Evolutionary conservation across 2,113 vertebrate species (phyloP).

Genomic region (Antennarius striatus): DNA sequence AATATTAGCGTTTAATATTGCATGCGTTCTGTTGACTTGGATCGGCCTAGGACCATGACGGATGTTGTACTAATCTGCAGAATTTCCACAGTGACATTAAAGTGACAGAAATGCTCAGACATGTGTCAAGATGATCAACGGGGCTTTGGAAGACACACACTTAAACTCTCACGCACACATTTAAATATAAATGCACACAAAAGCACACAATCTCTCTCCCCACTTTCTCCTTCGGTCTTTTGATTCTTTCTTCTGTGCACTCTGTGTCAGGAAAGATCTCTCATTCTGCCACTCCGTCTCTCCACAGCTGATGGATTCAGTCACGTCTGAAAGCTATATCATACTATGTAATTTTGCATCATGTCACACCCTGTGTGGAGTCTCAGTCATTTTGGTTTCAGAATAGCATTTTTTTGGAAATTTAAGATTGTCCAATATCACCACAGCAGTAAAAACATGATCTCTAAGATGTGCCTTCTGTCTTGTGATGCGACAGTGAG

Average conservation of each 20-base stretch:
- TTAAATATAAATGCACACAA: constrained; percentile 35
- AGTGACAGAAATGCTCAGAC: constrained; percentile 79
- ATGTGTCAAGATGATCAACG: constrained; percentile 80
- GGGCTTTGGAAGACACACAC: constrained; percentile 63
- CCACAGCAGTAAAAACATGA: background rate
- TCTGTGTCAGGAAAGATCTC: constrained; percentile 71
- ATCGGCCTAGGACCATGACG: constrained; percentile 71
- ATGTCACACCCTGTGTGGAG: constrained; percentile 7
- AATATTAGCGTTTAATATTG: constrained; percentile 81
- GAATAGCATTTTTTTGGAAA: background rate
- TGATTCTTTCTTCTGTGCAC: constrained; percentile 72
- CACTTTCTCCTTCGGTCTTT: constrained; percentile 62
- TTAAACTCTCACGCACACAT: constrained; percentile 57
- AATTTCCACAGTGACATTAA: constrained; percentile 81
- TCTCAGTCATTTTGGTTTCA: constrained; percentile 8
- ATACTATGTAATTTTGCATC: constrained; percentile 47
- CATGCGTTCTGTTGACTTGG: constrained; percentile 78
- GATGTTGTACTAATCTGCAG: constrained; percentile 78
- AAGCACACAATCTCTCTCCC: constrained; percentile 22
- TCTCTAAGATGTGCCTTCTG: background rate
- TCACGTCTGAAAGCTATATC: constrained; percentile 64
- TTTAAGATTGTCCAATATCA: background rate
- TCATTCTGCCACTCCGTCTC: constrained; percentile 63
- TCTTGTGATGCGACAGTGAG: too few relatives aligned
- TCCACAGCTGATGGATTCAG: constrained; percentile 58